Evolutionary conservation across 2,888 invertebrate species (phyloP).

Genomic region (Phyllotreta striolata): DNA sequence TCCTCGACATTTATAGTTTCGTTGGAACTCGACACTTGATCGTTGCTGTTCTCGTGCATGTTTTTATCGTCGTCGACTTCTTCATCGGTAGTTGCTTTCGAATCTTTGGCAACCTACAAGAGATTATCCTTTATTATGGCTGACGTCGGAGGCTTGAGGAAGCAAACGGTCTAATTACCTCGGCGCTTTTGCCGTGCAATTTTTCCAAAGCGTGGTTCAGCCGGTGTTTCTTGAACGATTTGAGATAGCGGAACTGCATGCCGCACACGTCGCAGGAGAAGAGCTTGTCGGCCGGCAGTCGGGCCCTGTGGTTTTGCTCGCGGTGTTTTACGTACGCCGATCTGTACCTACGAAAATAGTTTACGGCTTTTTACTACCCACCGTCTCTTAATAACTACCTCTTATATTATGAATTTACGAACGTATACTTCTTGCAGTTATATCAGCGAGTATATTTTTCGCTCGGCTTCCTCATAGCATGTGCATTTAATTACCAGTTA

Average conservation of each 20-base stretch:
- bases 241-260: conserved; percentile 88
- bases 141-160: background rate
- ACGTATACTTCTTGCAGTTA: too few relatives aligned
- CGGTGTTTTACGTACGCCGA: conserved; percentile 86
- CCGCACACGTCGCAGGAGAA: conserved; percentile 93
- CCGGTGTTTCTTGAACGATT: conserved; percentile 89
- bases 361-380: background rate
- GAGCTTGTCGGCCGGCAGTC: conserved; percentile 86
- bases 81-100: conserved; percentile 33
- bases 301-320: conserved; percentile 87
- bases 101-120: conserved; percentile 33
- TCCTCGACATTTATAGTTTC: conserved; percentile 62
- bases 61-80: conserved; percentile 31
- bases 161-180: conserved; percentile 31
- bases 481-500: too few relatives aligned
- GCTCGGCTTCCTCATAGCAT: too few relatives aligned
- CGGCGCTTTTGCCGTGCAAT: conserved; percentile 72
- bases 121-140: background rate
- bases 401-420: too few relatives aligned
- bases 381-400: too few relatives aligned
- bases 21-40: conserved; percentile 60
- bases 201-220: conserved; percentile 86
- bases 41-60: conserved; percentile 54
- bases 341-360: conserved; percentile 56
- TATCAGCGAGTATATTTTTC: too few relatives aligned